Percentiles rank a stretch among this genome's conserved stretches.
These are phyloP conservation scores for Amyelois transitella DNA, from an alignment of 1,140 invertebrate species.

Conservation along the genomic window DNA sequence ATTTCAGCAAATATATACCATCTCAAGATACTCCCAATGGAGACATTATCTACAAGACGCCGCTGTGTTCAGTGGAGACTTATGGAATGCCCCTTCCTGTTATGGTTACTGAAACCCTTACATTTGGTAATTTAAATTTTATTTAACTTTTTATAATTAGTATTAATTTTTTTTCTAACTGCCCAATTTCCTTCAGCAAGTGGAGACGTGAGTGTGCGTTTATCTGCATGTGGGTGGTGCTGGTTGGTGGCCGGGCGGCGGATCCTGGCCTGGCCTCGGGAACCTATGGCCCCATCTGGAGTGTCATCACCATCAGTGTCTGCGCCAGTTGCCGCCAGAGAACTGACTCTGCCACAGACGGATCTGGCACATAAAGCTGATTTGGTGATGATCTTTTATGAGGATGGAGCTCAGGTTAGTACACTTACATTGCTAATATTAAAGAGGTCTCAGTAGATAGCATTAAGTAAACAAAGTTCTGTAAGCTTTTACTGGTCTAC, in stretches of 20 bases:
- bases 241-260: conserved; percentile 92
- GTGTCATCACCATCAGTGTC: conserved; percentile 7
- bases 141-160: too few relatives aligned
- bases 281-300: conserved; percentile 24
- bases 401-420: conserved; percentile 78
- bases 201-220: conserved; percentile 71
- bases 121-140: conserved; percentile 78
- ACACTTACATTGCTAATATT: too few relatives aligned
- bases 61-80: conserved; percentile 81
- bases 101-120: conserved; percentile 90
- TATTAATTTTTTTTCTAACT: too few relatives aligned
- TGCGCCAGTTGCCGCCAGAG: conserved; percentile 55
- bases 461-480: too few relatives aligned
- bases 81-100: conserved; percentile 89
- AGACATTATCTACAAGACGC: conserved; percentile 82
- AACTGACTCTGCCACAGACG: conserved; percentile 91
- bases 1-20: conserved; percentile 41
- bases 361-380: conserved; percentile 94
- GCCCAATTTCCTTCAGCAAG: conserved; percentile 60
- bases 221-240: conserved; percentile 74
- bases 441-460: too few relatives aligned
- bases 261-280: conserved; percentile 89
- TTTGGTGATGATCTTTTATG: conserved; percentile 86
- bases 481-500: too few relatives aligned
- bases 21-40: conserved; percentile 52